A percentile compares a stretch with the other conserved stretches of the same genome.
Evolutionary conservation across 2,797 vertebrate species (phyloP).

Genomic region (Semotilus atromaculatus): DNA sequence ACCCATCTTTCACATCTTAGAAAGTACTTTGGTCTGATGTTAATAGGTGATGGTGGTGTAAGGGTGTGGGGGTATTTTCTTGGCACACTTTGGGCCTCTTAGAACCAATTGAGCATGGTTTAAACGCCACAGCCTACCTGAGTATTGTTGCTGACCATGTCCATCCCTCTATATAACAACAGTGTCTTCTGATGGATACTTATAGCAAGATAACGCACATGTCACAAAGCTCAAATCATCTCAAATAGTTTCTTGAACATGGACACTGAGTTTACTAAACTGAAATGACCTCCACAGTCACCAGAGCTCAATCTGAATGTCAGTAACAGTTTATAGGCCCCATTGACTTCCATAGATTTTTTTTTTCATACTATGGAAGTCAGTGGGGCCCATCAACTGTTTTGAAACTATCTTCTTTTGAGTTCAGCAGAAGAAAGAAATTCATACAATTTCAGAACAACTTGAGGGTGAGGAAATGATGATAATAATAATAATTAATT

Average conservation of each 20-base stretch:
- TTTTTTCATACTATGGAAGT: too few relatives aligned
- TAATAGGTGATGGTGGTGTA: too few relatives aligned
- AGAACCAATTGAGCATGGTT: neutral
- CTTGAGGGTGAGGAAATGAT: neutral
- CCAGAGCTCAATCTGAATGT: neutral
- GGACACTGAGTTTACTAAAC: neutral
- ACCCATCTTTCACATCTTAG: too few relatives aligned
- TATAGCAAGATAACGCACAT: constrained; percentile 29
- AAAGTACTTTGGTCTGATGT: too few relatives aligned
- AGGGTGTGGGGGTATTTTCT: too few relatives aligned
- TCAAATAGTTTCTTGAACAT: neutral
- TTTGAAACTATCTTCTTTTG: neutral
- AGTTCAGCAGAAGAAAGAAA: neutral
- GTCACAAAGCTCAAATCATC: neutral
- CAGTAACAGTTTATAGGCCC: neutral
- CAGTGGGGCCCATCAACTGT: too few relatives aligned
- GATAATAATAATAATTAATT: too few relatives aligned
- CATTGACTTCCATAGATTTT: too few relatives aligned
- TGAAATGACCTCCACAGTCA: neutral
- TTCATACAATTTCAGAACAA: neutral
- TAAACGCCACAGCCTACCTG: neutral
- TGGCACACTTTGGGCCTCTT: neutral
- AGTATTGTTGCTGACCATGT: neutral
- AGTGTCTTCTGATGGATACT: constrained; percentile 30
- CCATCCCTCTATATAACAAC: neutral